Evolutionary conservation across 2,797 vertebrate genomes (phyloP).

Genomic region (Notoglanidium macrostoma): DNA sequence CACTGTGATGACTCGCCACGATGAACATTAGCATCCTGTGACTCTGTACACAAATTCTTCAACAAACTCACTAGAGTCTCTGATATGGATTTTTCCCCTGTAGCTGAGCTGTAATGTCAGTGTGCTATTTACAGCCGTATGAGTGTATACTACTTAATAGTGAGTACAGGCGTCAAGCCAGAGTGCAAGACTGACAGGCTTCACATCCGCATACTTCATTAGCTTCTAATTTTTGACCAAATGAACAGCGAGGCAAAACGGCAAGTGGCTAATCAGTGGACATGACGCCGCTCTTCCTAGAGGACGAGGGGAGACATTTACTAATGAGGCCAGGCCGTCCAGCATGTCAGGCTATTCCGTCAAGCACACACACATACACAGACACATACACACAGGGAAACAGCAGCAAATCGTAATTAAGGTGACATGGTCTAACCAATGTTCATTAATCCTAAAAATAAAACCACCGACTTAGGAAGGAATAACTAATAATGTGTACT

Average conservation of each 20-base stretch:
- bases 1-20: background rate
- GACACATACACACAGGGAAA: background rate
- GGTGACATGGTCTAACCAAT: slow-evolving; percentile 43
- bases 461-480: background rate
- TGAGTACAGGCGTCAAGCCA: background rate
- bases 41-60: background rate
- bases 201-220: slow-evolving; percentile 38
- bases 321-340: slow-evolving; percentile 51
- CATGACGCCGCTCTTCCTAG: slow-evolving; percentile 14
- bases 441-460: slow-evolving; percentile 2
- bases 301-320: slow-evolving; percentile 43
- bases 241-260: slow-evolving; percentile 17
- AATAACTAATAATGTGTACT: background rate
- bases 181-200: slow-evolving; percentile 2
- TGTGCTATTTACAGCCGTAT: background rate
- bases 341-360: slow-evolving; percentile 42
- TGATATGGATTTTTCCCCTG: slow-evolving; percentile 1
- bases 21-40: background rate
- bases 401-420: slow-evolving; percentile 52
- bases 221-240: slow-evolving; percentile 33
- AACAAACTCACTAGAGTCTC: background rate
- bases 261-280: slow-evolving; percentile 40
- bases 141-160: background rate
- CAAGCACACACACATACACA: slow-evolving; percentile 24
- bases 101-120: background rate